A percentile compares a stretch with the other conserved stretches of the same genome.
phyloP scores from a whole-genome alignment of 2,797 vertebrate species.

The Gadopsis bispinosus region DNA sequence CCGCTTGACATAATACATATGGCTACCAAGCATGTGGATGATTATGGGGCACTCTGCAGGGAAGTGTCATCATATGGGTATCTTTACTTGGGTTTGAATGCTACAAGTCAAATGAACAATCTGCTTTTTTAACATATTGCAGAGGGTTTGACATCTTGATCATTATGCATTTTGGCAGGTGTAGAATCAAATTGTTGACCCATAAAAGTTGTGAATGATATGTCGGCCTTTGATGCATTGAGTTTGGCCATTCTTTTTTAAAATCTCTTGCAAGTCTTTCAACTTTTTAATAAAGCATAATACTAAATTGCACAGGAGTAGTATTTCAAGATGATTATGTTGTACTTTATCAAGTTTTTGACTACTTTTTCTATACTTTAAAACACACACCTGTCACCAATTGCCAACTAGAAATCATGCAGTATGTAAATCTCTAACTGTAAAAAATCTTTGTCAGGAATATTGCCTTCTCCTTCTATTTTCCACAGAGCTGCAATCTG shows the following conservation, averaged over 20 bases:
- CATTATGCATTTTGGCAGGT: not conserved
- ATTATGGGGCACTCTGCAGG: not conserved
- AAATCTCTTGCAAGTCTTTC: not conserved
- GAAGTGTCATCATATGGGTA: not conserved
- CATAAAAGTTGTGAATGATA: slow-evolving; percentile 8
- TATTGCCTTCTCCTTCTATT: slow-evolving; percentile 26
- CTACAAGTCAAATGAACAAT: not conserved
- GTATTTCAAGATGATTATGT: not conserved
- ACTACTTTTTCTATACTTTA: not conserved
- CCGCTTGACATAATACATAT: not conserved
- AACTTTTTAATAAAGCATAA: not conserved
- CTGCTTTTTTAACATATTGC: not conserved
- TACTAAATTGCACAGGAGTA: not conserved
- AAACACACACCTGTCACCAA: not conserved
- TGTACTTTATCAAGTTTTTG: not conserved
- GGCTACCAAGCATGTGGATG: not conserved
- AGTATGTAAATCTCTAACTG: slow-evolving; percentile 8
- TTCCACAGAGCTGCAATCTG: slow-evolving; percentile 36
- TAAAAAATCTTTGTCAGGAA: not conserved
- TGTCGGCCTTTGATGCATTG: not conserved
- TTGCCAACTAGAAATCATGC: not conserved
- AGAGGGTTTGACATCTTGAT: not conserved
- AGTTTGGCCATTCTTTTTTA: not conserved
- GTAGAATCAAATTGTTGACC: not conserved
- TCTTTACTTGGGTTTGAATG: not conserved